These are phyloP conservation scores for Globodera rostochiensis DNA, from an alignment of 1,140 invertebrate species.

Conservation along the genomic window DNA sequence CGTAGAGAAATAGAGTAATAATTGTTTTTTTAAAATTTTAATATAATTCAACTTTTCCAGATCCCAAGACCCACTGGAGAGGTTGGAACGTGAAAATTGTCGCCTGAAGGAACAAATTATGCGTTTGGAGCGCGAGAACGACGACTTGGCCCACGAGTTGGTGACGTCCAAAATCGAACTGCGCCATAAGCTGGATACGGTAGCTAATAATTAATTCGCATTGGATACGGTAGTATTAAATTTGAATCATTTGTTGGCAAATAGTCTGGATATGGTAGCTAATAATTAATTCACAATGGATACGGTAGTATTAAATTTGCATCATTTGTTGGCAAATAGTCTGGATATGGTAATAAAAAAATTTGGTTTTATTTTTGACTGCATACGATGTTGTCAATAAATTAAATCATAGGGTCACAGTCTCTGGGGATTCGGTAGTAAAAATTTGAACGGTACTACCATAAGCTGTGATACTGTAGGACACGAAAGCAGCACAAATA, in stretches of 20 bases:
- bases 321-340: too few relatives aligned
- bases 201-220: conserved; percentile 44
- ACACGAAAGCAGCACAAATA: too few relatives aligned
- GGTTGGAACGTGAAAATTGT: conserved; percentile 71
- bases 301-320: too few relatives aligned
- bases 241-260: too few relatives aligned
- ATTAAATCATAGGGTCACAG: too few relatives aligned
- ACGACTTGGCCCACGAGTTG: conserved; percentile 73
- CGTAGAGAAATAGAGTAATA: conserved; percentile 69
- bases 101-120: conserved; percentile 68
- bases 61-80: conserved; percentile 71
- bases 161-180: conserved; percentile 72
- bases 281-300: too few relatives aligned
- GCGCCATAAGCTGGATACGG: conserved; percentile 70
- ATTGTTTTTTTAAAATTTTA: not conserved
- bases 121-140: conserved; percentile 74
- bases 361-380: too few relatives aligned
- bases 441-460: conserved; percentile 20
- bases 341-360: too few relatives aligned
- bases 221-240: too few relatives aligned
- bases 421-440: too few relatives aligned
- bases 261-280: too few relatives aligned
- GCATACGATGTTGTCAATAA: too few relatives aligned
- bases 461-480: not conserved
- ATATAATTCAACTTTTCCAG: not conserved